Conservation (phyloP, 2,113 vertebrate species). For the Miniopterus natalensis region DNA sequence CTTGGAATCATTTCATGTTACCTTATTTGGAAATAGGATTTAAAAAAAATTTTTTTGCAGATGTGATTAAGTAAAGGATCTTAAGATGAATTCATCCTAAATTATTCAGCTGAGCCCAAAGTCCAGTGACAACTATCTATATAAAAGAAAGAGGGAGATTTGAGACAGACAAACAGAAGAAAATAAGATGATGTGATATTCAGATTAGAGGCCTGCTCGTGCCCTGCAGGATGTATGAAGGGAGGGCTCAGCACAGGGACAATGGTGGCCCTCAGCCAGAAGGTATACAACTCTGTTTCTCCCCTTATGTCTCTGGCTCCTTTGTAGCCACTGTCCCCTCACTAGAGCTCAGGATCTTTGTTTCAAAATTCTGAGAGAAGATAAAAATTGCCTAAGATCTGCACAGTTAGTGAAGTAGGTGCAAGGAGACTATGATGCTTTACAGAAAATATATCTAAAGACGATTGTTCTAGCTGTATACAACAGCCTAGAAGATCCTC, state of each 20-base stretch:
- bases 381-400: conserved; percentile 93
- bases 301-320: not conserved
- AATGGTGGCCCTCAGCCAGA: not conserved
- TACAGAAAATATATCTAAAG: not conserved
- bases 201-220: not conserved
- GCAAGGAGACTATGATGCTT: not conserved
- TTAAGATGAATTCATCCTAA: not conserved
- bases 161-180: not conserved
- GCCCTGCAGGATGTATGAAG: not conserved
- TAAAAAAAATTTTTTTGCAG: not conserved
- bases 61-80: not conserved
- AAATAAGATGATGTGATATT: not conserved
- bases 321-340: not conserved
- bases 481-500: not conserved
- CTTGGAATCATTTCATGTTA: not conserved
- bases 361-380: conserved; percentile 95
- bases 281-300: not conserved
- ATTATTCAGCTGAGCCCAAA: not conserved
- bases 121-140: not conserved
- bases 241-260: not conserved
- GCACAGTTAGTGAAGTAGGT: conserved; percentile 94
- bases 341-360: conserved; percentile 87
- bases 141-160: not conserved
- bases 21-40: not conserved
- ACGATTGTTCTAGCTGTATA: not conserved